These are phyloP conservation scores for Agapornis canus DNA, from an alignment of 2,797 vertebrate species.

Conservation along the genomic window DNA sequence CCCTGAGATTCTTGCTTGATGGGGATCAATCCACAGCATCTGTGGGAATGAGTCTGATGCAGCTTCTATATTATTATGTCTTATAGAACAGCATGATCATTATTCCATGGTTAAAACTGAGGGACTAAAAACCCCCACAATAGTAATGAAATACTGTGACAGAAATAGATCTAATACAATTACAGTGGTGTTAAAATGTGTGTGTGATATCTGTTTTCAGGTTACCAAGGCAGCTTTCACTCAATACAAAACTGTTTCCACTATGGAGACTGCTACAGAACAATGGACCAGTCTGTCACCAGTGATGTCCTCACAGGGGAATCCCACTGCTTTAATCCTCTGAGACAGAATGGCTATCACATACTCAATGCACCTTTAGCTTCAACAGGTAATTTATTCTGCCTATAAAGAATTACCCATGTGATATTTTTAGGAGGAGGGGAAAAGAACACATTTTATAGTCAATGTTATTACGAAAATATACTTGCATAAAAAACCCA, in stretches of 20 bases:
- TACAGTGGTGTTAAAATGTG: constrained; percentile 1
- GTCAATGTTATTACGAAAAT: not conserved
- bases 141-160: not conserved
- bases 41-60: not conserved
- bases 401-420: not conserved
- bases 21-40: not conserved
- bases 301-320: constrained; percentile 83
- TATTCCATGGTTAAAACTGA: not conserved
- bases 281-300: constrained; percentile 82
- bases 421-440: not conserved
- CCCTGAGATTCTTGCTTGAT: not conserved
- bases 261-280: constrained; percentile 91
- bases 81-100: not conserved
- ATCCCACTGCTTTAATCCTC: constrained; percentile 83
- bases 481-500: not conserved
- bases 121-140: not conserved
- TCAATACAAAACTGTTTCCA: constrained; percentile 91
- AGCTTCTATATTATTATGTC: not conserved
- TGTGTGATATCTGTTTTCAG: constrained; percentile 75
- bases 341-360: constrained; percentile 90
- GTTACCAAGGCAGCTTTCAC: constrained; percentile 96
- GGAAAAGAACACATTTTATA: not conserved
- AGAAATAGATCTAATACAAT: not conserved
- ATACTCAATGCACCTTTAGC: constrained; percentile 81
- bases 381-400: constrained; percentile 81